Evolutionary conservation across 2,797 vertebrate species (phyloP).

Genomic region (Eulemur coronatus): DNA sequence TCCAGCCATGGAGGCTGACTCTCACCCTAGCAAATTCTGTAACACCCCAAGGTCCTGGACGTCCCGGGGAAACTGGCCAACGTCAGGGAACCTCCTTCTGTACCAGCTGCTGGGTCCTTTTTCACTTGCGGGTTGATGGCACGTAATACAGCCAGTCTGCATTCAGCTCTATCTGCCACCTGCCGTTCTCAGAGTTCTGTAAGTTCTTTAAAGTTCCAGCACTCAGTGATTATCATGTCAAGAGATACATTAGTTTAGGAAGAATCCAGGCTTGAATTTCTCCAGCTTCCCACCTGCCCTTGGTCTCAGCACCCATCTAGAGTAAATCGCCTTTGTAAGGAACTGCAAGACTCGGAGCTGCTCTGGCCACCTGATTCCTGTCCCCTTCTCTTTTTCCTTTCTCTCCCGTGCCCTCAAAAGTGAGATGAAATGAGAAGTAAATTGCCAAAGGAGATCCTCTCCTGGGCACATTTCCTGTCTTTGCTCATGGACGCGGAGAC

Average conservation of each 20-base stretch:
- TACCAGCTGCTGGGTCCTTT: neutral
- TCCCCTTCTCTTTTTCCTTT: neutral
- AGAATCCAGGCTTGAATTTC: neutral
- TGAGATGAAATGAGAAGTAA: slow-evolving; percentile 56
- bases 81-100: neutral
- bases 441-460: slow-evolving; percentile 69
- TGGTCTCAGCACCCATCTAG: neutral
- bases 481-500: slow-evolving; percentile 63
- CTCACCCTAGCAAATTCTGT: neutral
- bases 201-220: neutral
- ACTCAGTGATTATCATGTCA: neutral
- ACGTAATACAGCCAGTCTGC: neutral
- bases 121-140: neutral
- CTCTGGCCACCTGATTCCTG: neutral
- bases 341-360: neutral
- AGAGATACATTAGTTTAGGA: neutral
- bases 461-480: slow-evolving; percentile 79
- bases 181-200: neutral
- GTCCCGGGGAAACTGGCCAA: neutral
- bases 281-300: neutral
- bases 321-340: neutral
- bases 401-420: slow-evolving; percentile 21
- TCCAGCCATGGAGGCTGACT: neutral
- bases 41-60: neutral
- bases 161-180: neutral